These are phyloP conservation scores for Bombyx mori DNA, from an alignment of 1,140 invertebrate genomes.

Conservation along the genomic window ASM3026992v2 NC_085128.1:13863501-13864000, in stretches of 20 bases:
- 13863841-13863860: slow-evolving; percentile 6
- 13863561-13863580: too few relatives aligned
- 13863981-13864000: too few relatives aligned
- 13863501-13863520: too few relatives aligned
- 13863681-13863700: too few relatives aligned
- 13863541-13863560: too few relatives aligned
- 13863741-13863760: slow-evolving; percentile 1
- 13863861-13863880: slow-evolving; percentile 12
- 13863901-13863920: slow-evolving; percentile 16
- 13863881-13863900: slow-evolving; percentile 18
- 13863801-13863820: slow-evolving; percentile 13
- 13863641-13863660: too few relatives aligned
- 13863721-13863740: not conserved
- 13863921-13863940: slow-evolving; percentile 5
- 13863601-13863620: too few relatives aligned
- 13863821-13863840: not conserved
- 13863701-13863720: not conserved
- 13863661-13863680: too few relatives aligned
- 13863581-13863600: too few relatives aligned
- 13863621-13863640: too few relatives aligned
- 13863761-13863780: slow-evolving; percentile 13
- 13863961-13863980: not conserved
- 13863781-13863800: slow-evolving; percentile 25
- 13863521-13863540: too few relatives aligned
- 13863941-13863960: slow-evolving; percentile 5